Evolutionary conservation across 2,797 vertebrate species (phyloP).

Genomic region (Arnoldichthys spilopterus): DNA sequence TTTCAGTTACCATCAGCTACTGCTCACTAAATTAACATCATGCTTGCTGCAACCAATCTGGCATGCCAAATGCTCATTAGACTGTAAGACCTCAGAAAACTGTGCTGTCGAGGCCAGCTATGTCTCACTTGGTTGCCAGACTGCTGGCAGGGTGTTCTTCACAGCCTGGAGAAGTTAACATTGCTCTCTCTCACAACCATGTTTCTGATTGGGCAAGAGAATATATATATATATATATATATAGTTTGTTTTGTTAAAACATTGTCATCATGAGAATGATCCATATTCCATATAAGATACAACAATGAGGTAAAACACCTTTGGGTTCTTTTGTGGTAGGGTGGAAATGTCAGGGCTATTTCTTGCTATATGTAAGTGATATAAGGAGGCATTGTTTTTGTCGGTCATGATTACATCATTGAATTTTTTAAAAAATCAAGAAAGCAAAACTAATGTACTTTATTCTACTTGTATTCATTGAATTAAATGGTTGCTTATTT

Average conservation of each 20-base stretch:
- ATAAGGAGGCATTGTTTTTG: too few species aligned
- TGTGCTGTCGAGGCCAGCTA: background rate
- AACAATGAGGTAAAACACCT: too few species aligned
- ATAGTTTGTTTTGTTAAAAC: background rate
- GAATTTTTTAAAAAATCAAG: too few species aligned
- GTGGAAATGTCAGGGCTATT: too few species aligned
- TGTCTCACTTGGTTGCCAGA: background rate
- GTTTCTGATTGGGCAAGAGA: background rate
- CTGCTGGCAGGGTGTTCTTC: background rate
- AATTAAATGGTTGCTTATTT: too few species aligned
- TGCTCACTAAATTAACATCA: background rate
- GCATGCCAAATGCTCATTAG: slow-evolving; percentile 6
- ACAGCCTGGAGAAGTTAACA: slow-evolving; percentile 1
- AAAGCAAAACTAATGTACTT: too few species aligned
- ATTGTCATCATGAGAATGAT: background rate
- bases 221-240: too few species aligned
- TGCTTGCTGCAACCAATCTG: slow-evolving; percentile 6
- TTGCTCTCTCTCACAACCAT: background rate
- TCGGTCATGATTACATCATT: too few species aligned
- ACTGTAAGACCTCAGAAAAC: background rate
- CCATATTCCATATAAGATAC: too few species aligned
- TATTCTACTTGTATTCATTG: too few species aligned
- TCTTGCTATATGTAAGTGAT: too few species aligned
- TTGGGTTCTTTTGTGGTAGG: too few species aligned
- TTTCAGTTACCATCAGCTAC: slow-evolving; percentile 9